Evolutionary conservation across 2,888 invertebrate species (phyloP).

Genomic region (Cephus pygmeus): DNA sequence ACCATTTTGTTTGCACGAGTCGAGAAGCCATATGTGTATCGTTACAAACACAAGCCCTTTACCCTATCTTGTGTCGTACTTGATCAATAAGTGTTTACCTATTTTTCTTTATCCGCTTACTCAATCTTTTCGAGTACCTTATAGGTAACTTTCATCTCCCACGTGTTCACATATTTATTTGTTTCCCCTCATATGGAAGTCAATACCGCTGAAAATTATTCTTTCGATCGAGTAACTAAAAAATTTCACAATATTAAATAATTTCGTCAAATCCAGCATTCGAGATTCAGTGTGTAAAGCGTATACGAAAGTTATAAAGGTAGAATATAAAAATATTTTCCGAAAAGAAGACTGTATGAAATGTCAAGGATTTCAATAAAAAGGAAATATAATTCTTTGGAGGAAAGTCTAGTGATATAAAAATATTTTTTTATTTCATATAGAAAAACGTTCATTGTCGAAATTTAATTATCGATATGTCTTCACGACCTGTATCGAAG

Average conservation of each 20-base stretch:
- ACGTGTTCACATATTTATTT: too few species aligned
- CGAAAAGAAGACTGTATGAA: not conserved
- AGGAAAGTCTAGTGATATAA: not conserved
- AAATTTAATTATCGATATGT: too few species aligned
- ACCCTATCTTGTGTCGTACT: conserved; percentile 1
- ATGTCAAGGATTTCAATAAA: not conserved
- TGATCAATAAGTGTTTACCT: not conserved
- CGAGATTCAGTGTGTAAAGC: too few species aligned
- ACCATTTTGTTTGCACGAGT: conserved; percentile 48
- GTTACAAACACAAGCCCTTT: not conserved
- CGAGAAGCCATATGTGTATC: conserved; percentile 2
- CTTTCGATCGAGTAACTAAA: too few species aligned
- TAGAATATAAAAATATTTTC: not conserved
- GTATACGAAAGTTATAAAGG: not conserved
- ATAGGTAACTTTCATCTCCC: too few species aligned
- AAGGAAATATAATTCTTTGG: not conserved
- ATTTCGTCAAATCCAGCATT: too few species aligned
- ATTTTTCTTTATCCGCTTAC: not conserved
- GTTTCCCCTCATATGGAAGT: too few species aligned
- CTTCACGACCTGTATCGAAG: too few species aligned
- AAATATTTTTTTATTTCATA: not conserved
- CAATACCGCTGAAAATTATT: too few species aligned
- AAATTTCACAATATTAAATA: too few species aligned
- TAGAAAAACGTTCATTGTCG: not conserved
- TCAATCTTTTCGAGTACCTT: not conserved